Evolutionary conservation across 2,888 invertebrate genomes (phyloP).

Genomic region (Drosophila quinaria): DNA sequence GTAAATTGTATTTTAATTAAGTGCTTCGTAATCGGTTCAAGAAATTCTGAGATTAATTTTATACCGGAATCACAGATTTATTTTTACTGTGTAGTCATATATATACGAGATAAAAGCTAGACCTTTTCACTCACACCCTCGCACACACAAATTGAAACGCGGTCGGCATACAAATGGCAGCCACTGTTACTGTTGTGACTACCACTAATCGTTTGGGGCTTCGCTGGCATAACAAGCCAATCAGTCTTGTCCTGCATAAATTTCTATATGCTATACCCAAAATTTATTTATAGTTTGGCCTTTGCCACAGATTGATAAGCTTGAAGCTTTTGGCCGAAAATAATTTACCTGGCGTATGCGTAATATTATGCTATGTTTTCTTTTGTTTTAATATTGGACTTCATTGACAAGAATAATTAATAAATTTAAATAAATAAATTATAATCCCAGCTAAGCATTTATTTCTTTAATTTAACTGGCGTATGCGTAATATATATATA

Average conservation of each 20-base stretch:
- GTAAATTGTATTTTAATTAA: too few relatives aligned
- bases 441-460: too few relatives aligned
- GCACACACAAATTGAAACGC: conserved; percentile 49
- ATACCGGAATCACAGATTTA: too few relatives aligned
- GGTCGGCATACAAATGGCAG: conserved; percentile 58
- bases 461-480: too few relatives aligned
- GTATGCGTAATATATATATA: too few relatives aligned
- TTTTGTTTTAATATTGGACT: too few relatives aligned
- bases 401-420: too few relatives aligned
- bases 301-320: conserved; percentile 22
- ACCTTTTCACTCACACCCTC: conserved; percentile 29
- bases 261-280: conserved; percentile 37
- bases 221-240: conserved; percentile 46
- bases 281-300: conserved; percentile 17
- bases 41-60: too few relatives aligned
- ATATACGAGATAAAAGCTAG: conserved; percentile 26
- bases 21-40: too few relatives aligned
- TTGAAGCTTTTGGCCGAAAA: not conserved
- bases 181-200: conserved; percentile 5
- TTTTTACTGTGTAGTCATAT: not conserved
- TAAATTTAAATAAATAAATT: too few relatives aligned
- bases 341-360: conserved; percentile 30
- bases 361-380: too few relatives aligned
- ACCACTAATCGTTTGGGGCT: conserved; percentile 50
- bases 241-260: conserved; percentile 66